Conservation (phyloP, 2,113 vertebrate genomes). For the Mesoclemmys tuberculata region DNA sequence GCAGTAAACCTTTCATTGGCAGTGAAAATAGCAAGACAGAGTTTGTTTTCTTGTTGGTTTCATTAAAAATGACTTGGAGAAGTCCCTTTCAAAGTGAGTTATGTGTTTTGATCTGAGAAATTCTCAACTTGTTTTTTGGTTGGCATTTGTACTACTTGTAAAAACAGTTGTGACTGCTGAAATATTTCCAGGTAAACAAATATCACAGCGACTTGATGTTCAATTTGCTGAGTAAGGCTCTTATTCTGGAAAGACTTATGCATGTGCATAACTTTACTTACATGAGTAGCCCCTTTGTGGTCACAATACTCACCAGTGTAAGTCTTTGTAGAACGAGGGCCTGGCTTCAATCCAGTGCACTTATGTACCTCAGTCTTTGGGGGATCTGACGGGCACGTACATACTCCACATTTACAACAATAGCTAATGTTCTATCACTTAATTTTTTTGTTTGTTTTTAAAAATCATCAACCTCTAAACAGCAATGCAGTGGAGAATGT, state of each 20-base stretch:
- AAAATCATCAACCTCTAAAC: background rate
- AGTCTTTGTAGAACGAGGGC: background rate
- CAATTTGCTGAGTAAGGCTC: background rate
- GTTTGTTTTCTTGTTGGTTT: constrained; percentile 21
- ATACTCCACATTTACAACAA: background rate
- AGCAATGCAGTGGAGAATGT: background rate
- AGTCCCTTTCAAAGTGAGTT: constrained; percentile 3
- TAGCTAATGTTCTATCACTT: background rate
- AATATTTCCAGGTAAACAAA: background rate
- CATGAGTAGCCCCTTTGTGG: background rate
- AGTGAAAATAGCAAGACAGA: background rate
- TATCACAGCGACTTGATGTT: background rate
- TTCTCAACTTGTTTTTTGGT: background rate
- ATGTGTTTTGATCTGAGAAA: background rate
- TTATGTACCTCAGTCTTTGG: background rate
- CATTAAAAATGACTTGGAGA: background rate
- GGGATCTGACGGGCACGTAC: accelerated
- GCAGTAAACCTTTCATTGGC: constrained; percentile 50
- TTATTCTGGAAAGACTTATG: background rate
- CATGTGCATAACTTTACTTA: background rate
- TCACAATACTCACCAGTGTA: background rate
- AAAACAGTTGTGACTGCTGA: background rate
- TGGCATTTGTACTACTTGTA: background rate
- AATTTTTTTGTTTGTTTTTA: too few species aligned
- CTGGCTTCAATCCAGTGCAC: accelerated